Evolutionary conservation across 2,113 vertebrate species (phyloP).

Genomic region (Rhadina sibilatrix): DNA sequence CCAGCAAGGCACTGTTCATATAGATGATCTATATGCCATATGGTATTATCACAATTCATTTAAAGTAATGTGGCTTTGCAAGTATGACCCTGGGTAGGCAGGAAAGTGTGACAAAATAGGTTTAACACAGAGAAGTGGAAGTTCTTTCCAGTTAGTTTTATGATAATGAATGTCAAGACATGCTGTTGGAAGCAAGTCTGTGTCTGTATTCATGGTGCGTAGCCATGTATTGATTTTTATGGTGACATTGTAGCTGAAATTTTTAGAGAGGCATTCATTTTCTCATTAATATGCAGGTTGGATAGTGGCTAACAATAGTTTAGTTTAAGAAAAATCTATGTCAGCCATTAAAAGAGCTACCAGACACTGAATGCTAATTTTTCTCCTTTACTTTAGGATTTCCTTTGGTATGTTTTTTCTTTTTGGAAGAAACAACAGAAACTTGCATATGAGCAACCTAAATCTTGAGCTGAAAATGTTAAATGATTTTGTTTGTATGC

Average conservation of each 20-base stretch:
- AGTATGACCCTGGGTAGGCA: slow-evolving; percentile 48
- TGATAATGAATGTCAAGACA: slow-evolving; percentile 57
- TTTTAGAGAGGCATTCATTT: slow-evolving; percentile 67
- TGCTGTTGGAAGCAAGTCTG: slow-evolving; percentile 26
- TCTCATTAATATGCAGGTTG: slow-evolving; percentile 71
- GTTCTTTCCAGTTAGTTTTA: slow-evolving; percentile 46
- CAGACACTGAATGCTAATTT: slow-evolving; percentile 58
- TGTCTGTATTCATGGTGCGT: slow-evolving; percentile 71
- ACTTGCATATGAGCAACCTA: slow-evolving; percentile 53
- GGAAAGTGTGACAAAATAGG: slow-evolving; percentile 43
- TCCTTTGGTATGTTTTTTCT: slow-evolving; percentile 6
- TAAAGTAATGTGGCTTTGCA: slow-evolving; percentile 54
- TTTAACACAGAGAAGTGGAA: background rate
- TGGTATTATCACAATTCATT: slow-evolving; percentile 57
- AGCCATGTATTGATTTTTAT: slow-evolving; percentile 75
- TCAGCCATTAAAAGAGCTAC: slow-evolving; percentile 66
- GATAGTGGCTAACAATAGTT: slow-evolving; percentile 62
- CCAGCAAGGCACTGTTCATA: background rate
- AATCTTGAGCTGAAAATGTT: slow-evolving; percentile 52
- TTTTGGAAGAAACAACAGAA: slow-evolving; percentile 59
- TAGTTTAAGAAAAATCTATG: slow-evolving; percentile 75
- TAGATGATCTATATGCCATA: background rate
- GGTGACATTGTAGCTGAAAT: slow-evolving; percentile 66
- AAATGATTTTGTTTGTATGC: slow-evolving; percentile 49
- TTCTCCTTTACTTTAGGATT: slow-evolving; percentile 44